These are phyloP conservation scores for Lithophane leautieri DNA, from an alignment of 2,888 invertebrate species.

Conservation along the genomic window DNA sequence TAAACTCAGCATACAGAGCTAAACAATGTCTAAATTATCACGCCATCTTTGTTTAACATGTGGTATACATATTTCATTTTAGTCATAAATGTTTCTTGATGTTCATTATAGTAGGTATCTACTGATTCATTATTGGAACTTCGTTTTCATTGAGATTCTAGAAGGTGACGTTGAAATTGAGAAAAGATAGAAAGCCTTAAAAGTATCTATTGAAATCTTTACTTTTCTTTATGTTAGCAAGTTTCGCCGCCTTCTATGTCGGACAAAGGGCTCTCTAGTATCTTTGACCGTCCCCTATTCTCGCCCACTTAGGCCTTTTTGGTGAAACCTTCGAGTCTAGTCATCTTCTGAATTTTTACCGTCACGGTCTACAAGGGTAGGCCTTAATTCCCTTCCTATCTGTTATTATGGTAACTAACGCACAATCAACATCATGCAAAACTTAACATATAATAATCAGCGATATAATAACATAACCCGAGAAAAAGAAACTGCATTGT, in stretches of 20 bases:
- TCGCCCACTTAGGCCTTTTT: constrained; percentile 32
- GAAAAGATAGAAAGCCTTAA: constrained; percentile 21
- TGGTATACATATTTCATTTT: constrained; percentile 41
- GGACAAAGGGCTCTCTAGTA: constrained; percentile 43
- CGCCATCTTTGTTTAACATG: constrained; percentile 50
- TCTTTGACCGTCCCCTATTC: constrained; percentile 40
- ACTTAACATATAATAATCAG: background rate
- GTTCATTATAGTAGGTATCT: background rate
- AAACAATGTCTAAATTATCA: constrained; percentile 70
- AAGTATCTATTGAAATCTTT: constrained; percentile 30
- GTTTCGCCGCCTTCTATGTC: constrained; percentile 16
- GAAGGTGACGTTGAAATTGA: constrained; percentile 23
- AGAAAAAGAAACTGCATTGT: constrained; percentile 7
- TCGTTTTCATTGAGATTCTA: constrained; percentile 28
- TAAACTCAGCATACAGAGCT: constrained; percentile 60
- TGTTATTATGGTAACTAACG: background rate
- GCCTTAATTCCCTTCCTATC: background rate
- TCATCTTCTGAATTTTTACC: constrained; percentile 25
- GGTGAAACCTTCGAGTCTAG: constrained; percentile 13
- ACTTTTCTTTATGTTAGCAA: constrained; percentile 39
- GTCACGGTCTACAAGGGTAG: background rate
- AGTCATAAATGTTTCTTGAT: constrained; percentile 23
- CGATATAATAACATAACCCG: background rate
- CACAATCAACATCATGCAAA: background rate
- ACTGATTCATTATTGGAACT: constrained; percentile 21